phyloP scores from a whole-genome alignment of 1,140 invertebrate genomes.

The Meloidogyne exigua region DNA sequence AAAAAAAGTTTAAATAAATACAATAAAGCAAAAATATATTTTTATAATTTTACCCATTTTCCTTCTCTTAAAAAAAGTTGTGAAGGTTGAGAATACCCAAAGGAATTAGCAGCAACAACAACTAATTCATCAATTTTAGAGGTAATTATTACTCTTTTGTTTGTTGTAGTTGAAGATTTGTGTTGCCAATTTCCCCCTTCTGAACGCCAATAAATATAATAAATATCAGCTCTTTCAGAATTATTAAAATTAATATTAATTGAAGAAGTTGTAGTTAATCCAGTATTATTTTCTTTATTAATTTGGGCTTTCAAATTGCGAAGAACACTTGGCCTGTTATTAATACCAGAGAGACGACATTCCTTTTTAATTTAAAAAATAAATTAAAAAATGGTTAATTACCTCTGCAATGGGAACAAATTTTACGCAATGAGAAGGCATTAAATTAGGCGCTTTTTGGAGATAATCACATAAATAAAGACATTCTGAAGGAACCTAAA shows the following conservation, averaged over 20 bases:
- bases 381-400: not conserved
- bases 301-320: constrained; percentile 7
- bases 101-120: constrained; percentile 8
- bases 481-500: constrained; percentile 21
- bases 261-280: not conserved
- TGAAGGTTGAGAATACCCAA: not conserved
- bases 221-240: constrained; percentile 19
- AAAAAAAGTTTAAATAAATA: not conserved
- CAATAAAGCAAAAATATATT: too few relatives aligned
- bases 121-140: not conserved
- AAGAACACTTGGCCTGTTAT: constrained; percentile 14
- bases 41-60: constrained; percentile 7
- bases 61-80: constrained; percentile 2
- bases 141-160: not conserved
- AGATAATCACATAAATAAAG: constrained; percentile 25
- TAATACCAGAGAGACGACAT: constrained; percentile 16
- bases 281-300: not conserved
- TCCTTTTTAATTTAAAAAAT: not conserved
- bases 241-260: not conserved
- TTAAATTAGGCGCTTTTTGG: constrained; percentile 5
- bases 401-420: constrained; percentile 12
- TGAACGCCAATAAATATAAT: constrained; percentile 25
- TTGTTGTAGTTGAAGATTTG: not conserved
- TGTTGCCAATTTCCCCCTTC: constrained; percentile 6
- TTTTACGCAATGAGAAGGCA: constrained; percentile 13